phyloP scores from a whole-genome alignment of 2,113 vertebrate species.

The Serinus canaria region DNA sequence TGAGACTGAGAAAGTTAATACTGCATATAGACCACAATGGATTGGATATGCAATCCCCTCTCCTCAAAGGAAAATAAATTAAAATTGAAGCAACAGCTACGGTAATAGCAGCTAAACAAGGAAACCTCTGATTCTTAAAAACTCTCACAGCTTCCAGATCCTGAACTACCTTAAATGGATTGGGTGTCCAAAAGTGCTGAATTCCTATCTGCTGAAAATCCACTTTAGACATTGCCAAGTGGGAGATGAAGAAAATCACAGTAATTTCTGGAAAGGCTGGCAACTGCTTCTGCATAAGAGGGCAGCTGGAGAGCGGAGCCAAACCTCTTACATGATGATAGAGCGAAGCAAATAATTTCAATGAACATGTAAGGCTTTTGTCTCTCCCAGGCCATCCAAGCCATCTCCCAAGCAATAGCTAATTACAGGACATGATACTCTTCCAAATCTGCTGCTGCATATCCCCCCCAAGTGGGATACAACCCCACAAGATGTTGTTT shows the following conservation, averaged over 20 bases:
- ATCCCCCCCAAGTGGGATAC: background rate
- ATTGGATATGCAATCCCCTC: background rate
- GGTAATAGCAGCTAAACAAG: background rate
- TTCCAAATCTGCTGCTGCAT: background rate
- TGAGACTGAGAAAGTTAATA: background rate
- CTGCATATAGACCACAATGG: background rate
- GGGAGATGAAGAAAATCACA: background rate
- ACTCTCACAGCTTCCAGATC: background rate
- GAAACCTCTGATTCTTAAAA: background rate
- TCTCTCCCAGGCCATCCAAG: background rate
- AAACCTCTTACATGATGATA: fast-evolving
- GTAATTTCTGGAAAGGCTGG: background rate
- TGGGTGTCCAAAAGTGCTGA: background rate
- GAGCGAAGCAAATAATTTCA: background rate
- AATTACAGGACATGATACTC: background rate
- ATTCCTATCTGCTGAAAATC: background rate
- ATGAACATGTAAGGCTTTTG: background rate
- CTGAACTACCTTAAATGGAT: background rate
- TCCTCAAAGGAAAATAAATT: background rate
- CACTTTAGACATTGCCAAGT: background rate
- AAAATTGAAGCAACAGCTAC: background rate
- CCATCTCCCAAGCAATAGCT: background rate
- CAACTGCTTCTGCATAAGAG: background rate
- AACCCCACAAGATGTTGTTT: fast-evolving
- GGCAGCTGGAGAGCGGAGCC: background rate